A percentile compares a stretch with the other conserved stretches of the same genome.
These are phyloP conservation scores for Bos javanicus DNA, from an alignment of 2,113 vertebrate genomes.

Conservation along the genomic window DNA sequence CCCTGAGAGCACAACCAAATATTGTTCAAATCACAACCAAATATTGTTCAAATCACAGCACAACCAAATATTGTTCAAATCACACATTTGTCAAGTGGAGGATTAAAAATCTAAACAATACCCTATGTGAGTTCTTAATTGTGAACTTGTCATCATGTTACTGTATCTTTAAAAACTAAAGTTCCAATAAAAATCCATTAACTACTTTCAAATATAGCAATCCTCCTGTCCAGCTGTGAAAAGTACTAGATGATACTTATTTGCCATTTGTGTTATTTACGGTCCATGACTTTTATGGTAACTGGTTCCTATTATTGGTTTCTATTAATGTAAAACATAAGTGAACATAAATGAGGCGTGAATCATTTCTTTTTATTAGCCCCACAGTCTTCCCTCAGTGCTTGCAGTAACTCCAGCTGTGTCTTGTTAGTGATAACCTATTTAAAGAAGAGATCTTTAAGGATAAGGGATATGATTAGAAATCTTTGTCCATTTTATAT, in stretches of 20 bases:
- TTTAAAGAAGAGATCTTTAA: slow-evolving; percentile 83
- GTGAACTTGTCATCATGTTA: slow-evolving; percentile 26
- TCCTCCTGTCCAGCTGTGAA: slow-evolving; percentile 89
- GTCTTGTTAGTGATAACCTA: slow-evolving; percentile 89
- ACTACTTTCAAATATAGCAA: slow-evolving; percentile 85
- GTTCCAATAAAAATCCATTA: slow-evolving; percentile 87
- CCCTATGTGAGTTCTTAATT: slow-evolving; percentile 39
- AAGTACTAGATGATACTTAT: slow-evolving; percentile 91
- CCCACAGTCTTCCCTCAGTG: slow-evolving; percentile 83
- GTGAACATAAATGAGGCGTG: slow-evolving; percentile 96
- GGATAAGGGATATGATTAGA: slow-evolving; percentile 76
- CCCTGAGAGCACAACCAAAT: background rate
- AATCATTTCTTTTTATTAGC: slow-evolving; percentile 95
- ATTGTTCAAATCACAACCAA: background rate
- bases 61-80: background rate
- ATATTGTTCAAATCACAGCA: background rate
- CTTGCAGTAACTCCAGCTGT: slow-evolving; percentile 85
- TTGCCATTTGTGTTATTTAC: slow-evolving; percentile 97
- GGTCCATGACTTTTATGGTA: slow-evolving; percentile 94
- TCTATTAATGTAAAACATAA: slow-evolving; percentile 99
- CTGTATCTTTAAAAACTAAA: slow-evolving; percentile 86
- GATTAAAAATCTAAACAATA: background rate
- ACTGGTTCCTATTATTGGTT: slow-evolving; percentile 96
- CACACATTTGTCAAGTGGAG: background rate
- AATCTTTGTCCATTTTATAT: slow-evolving; percentile 76